Conservation (phyloP, 2,888 invertebrate genomes). For the Tricholauxania praeusta region DNA sequence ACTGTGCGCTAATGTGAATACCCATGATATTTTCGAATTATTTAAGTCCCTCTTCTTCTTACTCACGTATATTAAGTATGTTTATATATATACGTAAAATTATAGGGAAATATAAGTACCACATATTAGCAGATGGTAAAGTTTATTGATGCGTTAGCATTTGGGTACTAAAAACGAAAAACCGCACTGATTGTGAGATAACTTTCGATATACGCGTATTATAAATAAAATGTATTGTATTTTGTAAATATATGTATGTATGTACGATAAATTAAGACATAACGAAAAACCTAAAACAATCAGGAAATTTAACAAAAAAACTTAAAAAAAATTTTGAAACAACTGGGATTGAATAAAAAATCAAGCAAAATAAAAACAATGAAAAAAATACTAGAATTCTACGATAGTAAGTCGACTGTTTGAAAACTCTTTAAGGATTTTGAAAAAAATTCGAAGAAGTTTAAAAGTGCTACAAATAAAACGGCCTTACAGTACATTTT, state of each 20-base stretch:
- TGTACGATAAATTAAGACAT: background rate
- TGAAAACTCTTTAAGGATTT: slow-evolving; percentile 18
- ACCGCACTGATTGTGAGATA: slow-evolving; percentile 21
- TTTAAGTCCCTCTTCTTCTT: too few species aligned
- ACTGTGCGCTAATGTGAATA: too few species aligned
- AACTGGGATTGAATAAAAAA: slow-evolving; percentile 45
- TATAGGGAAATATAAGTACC: slow-evolving; percentile 9
- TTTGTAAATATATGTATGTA: slow-evolving; percentile 4
- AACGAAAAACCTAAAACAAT: slow-evolving; percentile 50
- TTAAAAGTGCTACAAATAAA: slow-evolving; percentile 45
- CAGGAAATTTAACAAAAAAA: slow-evolving; percentile 51
- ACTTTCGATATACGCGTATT: slow-evolving; percentile 28
- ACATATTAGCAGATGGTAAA: background rate
- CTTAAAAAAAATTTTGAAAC: slow-evolving; percentile 47
- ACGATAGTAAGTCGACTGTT: slow-evolving; percentile 29
- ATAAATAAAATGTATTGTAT: background rate
- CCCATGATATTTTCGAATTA: too few species aligned
- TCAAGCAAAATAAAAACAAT: slow-evolving; percentile 38
- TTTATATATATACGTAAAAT: slow-evolving; percentile 2
- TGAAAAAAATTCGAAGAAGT: slow-evolving; percentile 36
- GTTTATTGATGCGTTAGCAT: background rate
- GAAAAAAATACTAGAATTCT: background rate
- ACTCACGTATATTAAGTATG: too few species aligned
- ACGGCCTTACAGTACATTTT: slow-evolving; percentile 46
- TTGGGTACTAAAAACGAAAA: background rate